A percentile compares a stretch with the other conserved stretches of the same genome.
Conservation (phyloP, 2,888 invertebrate genomes). For the Agrilus biguttatus region DNA sequence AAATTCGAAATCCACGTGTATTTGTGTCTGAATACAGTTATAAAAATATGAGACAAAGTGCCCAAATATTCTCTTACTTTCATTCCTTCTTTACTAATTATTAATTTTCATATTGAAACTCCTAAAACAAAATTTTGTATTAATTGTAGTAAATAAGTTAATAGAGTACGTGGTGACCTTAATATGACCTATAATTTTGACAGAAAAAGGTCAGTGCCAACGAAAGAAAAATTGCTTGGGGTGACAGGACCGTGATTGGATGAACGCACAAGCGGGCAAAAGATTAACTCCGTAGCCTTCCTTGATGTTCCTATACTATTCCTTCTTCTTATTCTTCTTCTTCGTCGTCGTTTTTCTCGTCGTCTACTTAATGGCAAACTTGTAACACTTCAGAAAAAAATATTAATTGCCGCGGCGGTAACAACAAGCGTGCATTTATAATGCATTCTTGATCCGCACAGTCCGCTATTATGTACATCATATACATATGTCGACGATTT, state of each 20-base stretch:
- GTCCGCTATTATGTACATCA: slow-evolving; percentile 22
- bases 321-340: slow-evolving; percentile 1
- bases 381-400: slow-evolving; percentile 20
- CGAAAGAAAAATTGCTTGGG: slow-evolving; percentile 16
- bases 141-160: too few relatives aligned
- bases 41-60: too few relatives aligned
- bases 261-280: slow-evolving; percentile 11
- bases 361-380: slow-evolving; percentile 17
- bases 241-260: slow-evolving; percentile 26
- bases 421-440: slow-evolving; percentile 22
- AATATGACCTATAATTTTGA: too few relatives aligned
- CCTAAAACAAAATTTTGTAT: too few relatives aligned
- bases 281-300: slow-evolving; percentile 4
- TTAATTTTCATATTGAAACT: too few relatives aligned
- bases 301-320: neutral
- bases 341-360: slow-evolving; percentile 1
- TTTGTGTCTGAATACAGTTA: too few relatives aligned
- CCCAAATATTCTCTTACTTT: too few relatives aligned
- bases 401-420: slow-evolving; percentile 24
- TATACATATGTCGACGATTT: slow-evolving; percentile 24
- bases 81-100: too few relatives aligned
- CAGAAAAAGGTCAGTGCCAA: too few relatives aligned
- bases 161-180: too few relatives aligned
- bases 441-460: slow-evolving; percentile 24
- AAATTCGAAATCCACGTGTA: too few relatives aligned